Conservation (phyloP, 2,797 vertebrate genomes). For the Sus cebifrons region DNA sequence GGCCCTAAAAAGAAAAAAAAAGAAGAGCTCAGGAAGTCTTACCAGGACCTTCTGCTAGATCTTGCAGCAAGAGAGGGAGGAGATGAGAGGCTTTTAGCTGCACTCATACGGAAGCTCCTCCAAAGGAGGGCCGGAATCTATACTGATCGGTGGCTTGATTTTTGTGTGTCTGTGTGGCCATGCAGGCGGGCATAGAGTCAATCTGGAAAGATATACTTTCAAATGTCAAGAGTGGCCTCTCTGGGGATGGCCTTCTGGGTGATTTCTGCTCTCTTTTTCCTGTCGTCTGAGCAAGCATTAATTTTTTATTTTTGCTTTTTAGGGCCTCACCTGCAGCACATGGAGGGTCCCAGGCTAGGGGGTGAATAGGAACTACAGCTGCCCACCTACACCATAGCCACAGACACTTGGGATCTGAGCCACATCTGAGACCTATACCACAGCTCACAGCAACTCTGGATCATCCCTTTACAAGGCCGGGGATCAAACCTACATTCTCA, state of each 20-base stretch:
- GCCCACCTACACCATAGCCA: no score
- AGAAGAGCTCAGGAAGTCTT: background rate
- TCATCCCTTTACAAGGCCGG: no score
- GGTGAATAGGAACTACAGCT: no score
- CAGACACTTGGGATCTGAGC: no score
- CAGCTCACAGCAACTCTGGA: no score
- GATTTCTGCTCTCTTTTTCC: background rate
- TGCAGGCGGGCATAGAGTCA: rapidly evolving
- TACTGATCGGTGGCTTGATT: background rate
- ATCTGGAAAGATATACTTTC: background rate
- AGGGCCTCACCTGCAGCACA: no score
- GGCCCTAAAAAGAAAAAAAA: no score
- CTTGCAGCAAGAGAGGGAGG: background rate
- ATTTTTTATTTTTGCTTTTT: no score
- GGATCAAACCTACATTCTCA: no score
- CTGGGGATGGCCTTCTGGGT: background rate
- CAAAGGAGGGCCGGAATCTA: background rate
- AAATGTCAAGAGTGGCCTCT: background rate
- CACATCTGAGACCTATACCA: no score
- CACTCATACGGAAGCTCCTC: background rate
- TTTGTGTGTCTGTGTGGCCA: rapidly evolving
- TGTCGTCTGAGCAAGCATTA: background rate
- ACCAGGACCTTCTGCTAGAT: background rate
- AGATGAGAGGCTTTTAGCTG: background rate
- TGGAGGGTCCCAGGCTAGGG: no score